phyloP scores from a whole-genome alignment of 2,888 invertebrate species.

The Ischnus inquisitorius region DNA sequence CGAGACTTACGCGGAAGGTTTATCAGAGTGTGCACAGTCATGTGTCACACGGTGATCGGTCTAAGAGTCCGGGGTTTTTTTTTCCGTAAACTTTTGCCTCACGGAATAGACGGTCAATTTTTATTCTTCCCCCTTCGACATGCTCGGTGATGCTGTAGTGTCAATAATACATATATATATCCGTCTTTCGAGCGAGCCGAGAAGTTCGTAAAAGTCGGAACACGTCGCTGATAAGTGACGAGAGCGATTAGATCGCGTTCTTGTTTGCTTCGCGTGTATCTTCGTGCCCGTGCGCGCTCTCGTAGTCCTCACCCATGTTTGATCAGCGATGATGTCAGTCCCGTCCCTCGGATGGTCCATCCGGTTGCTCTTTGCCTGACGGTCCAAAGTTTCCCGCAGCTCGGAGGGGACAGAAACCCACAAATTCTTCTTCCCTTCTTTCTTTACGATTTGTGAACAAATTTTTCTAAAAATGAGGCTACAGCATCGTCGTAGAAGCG shows the following conservation, averaged over 20 bases:
- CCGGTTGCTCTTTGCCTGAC: constrained; percentile 72
- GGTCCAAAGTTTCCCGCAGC: constrained; percentile 73
- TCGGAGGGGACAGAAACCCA: background rate
- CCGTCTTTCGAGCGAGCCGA: constrained; percentile 29
- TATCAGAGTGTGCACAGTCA: constrained; percentile 9
- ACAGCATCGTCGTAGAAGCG: background rate
- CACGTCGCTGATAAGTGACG: constrained; percentile 77
- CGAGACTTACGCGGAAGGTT: background rate
- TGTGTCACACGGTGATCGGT: constrained; percentile 16
- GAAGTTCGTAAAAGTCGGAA: constrained; percentile 61
- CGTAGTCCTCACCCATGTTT: constrained; percentile 83
- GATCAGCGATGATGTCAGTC: constrained; percentile 81
- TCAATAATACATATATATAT: constrained; percentile 69
- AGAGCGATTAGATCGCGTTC: constrained; percentile 81
- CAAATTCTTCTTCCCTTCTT: background rate
- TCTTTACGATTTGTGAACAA: background rate
- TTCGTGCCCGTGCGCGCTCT: constrained; percentile 6
- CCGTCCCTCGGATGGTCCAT: constrained; percentile 80
- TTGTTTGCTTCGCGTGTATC: constrained; percentile 78
- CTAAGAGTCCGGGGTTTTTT: background rate
- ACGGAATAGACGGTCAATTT: background rate
- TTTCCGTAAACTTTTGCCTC: constrained; percentile 3
- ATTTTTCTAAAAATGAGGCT: no score
- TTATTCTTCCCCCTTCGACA: constrained; percentile 27
- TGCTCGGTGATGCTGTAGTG: constrained; percentile 77